A percentile compares a stretch with the other conserved stretches of the same genome.
These are phyloP conservation scores for Stictocephala bisonia DNA, from an alignment of 2,888 invertebrate species.

Conservation along the genomic window DNA sequence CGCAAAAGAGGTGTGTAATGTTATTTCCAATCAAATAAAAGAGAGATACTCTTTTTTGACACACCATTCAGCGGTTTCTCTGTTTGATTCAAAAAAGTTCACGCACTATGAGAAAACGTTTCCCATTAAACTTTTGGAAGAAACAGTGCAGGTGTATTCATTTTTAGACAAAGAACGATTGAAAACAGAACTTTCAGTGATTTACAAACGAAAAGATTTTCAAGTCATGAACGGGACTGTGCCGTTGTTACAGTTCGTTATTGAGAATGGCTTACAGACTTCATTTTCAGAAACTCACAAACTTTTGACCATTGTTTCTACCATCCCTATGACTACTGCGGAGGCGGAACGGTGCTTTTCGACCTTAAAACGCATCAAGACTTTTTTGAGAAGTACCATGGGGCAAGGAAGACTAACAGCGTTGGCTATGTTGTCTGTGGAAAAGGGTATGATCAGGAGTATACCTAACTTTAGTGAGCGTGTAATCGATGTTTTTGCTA, in stretches of 20 bases:
- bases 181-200: conserved; percentile 3
- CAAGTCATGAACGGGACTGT: neutral
- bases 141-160: neutral
- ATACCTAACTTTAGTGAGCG: conserved; percentile 54
- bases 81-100: no score
- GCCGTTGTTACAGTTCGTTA: neutral
- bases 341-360: conserved; percentile 58
- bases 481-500: conserved; percentile 50
- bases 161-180: neutral
- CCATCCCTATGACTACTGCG: conserved; percentile 48
- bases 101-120: no score
- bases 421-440: conserved; percentile 57
- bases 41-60: no score
- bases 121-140: neutral
- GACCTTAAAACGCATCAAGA: conserved; percentile 57
- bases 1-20: no score
- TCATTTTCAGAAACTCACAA: conserved; percentile 57
- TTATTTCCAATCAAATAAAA: no score
- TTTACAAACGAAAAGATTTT: conserved; percentile 17
- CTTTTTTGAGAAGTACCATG: conserved; percentile 58
- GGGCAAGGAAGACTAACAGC: conserved; percentile 56
- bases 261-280: conserved; percentile 48
- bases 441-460: conserved; percentile 50
- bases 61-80: no score
- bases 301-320: conserved; percentile 55